phyloP scores from a whole-genome alignment of 2,113 vertebrate genomes.

The Noturus placidus region DNA sequence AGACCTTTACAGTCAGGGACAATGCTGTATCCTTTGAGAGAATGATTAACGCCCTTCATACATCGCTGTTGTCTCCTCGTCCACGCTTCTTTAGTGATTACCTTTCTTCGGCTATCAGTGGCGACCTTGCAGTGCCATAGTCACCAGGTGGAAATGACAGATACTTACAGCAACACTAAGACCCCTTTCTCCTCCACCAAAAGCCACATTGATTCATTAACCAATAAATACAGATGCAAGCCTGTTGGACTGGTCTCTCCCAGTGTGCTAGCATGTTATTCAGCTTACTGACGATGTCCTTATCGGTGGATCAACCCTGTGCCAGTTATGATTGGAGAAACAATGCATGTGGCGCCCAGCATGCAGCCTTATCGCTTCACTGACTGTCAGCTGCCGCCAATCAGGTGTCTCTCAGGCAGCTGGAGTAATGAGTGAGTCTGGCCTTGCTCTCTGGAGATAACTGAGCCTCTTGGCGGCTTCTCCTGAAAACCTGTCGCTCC shows the following conservation, averaged over 20 bases:
- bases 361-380: conserved; percentile 71
- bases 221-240: conserved; percentile 78
- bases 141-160: conserved; percentile 74
- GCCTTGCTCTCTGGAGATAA: conserved; percentile 84
- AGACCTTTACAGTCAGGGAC: conserved; percentile 70
- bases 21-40: conserved; percentile 61
- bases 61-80: conserved; percentile 63
- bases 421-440: conserved; percentile 75
- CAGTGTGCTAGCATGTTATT: conserved; percentile 33
- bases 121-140: conserved; percentile 67
- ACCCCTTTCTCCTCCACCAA: conserved; percentile 58
- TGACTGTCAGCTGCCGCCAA: conserved; percentile 78
- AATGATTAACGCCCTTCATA: conserved; percentile 69
- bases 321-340: conserved; percentile 75
- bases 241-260: conserved; percentile 59
- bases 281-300: conserved; percentile 59
- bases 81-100: conserved; percentile 48
- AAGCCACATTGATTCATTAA: conserved; percentile 72
- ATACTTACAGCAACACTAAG: conserved; percentile 65
- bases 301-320: conserved; percentile 76
- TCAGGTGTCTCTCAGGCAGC: conserved; percentile 75
- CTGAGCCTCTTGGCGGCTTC: conserved; percentile 64
- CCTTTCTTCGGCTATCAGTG: conserved; percentile 61
- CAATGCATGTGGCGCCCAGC: conserved; percentile 73
- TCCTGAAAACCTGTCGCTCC: conserved; percentile 56